Evolutionary conservation across 2,888 invertebrate species (phyloP).

Genomic region (Thereva nobilitata): DNA sequence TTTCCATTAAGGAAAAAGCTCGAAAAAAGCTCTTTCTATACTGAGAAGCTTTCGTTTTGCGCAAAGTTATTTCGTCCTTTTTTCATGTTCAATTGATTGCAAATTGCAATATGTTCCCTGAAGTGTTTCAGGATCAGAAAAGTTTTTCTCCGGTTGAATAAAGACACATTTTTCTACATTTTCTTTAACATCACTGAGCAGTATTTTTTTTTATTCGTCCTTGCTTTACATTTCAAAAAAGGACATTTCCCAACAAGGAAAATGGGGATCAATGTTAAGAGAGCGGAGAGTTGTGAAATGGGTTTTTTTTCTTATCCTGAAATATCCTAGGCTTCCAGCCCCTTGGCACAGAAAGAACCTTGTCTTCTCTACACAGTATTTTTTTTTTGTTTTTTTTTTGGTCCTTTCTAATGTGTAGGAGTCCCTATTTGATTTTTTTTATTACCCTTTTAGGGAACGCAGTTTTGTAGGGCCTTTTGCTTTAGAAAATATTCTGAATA

Average conservation of each 20-base stretch:
- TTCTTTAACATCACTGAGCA: constrained; percentile 16
- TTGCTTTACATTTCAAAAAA: too few relatives aligned
- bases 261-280: too few relatives aligned
- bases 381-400: constrained; percentile 9
- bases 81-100: constrained; percentile 39
- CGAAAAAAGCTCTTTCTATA: too few relatives aligned
- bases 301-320: too few relatives aligned
- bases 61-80: not conserved
- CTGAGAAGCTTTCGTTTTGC: not conserved
- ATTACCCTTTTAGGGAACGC: constrained; percentile 22
- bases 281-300: too few relatives aligned
- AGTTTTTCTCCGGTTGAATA: constrained; percentile 21
- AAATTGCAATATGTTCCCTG: constrained; percentile 33
- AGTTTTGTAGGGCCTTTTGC: constrained; percentile 18
- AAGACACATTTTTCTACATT: constrained; percentile 27
- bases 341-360: too few relatives aligned
- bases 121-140: constrained; percentile 28
- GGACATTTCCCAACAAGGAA: too few relatives aligned
- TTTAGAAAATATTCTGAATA: not conserved
- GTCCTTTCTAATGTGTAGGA: not conserved
- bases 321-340: too few relatives aligned
- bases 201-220: too few relatives aligned
- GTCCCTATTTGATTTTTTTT: constrained; percentile 8
- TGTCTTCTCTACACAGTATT: too few relatives aligned
- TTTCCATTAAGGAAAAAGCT: too few relatives aligned